phyloP scores from a whole-genome alignment of 2,113 vertebrate genomes.

The Ibidorhyncha struthersii region DNA sequence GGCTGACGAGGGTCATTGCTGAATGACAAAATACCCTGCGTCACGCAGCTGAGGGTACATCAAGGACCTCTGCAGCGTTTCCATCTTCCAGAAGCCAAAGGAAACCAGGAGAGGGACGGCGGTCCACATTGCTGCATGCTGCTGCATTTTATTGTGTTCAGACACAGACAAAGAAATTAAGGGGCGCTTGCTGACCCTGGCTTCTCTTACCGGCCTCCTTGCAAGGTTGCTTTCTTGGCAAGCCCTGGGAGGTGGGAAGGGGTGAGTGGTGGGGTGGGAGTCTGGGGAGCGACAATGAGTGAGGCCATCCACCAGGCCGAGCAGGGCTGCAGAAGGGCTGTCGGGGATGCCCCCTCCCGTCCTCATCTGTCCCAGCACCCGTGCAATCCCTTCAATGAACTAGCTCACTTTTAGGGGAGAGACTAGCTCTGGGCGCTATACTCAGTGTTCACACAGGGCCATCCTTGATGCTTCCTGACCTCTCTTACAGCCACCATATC shows the following conservation, averaged over 20 bases:
- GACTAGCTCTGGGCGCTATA: not conserved
- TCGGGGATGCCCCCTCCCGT: rapidly evolving
- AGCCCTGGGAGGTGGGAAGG: not conserved
- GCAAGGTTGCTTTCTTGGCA: not conserved
- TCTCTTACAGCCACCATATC: not conserved
- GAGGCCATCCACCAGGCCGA: rapidly evolving
- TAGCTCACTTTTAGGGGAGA: not conserved
- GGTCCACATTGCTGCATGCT: not conserved
- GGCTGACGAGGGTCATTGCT: not conserved
- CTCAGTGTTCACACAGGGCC: not conserved
- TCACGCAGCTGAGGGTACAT: not conserved
- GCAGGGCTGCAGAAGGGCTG: not conserved
- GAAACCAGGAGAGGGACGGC: not conserved
- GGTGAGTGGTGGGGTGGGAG: not conserved
- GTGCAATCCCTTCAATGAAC: not conserved
- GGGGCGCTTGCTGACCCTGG: not conserved
- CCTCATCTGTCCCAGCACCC: rapidly evolving
- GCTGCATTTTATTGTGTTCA: not conserved
- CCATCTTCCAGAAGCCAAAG: not conserved
- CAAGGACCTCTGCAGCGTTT: not conserved
- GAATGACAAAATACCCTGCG: not conserved
- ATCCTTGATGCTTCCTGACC: not conserved
- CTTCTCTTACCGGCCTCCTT: not conserved
- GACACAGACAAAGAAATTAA: not conserved
- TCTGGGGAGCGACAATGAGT: rapidly evolving